These are phyloP conservation scores for Knipowitschia caucasica DNA, from an alignment of 2,797 vertebrate species.

Conservation along the genomic window DNA sequence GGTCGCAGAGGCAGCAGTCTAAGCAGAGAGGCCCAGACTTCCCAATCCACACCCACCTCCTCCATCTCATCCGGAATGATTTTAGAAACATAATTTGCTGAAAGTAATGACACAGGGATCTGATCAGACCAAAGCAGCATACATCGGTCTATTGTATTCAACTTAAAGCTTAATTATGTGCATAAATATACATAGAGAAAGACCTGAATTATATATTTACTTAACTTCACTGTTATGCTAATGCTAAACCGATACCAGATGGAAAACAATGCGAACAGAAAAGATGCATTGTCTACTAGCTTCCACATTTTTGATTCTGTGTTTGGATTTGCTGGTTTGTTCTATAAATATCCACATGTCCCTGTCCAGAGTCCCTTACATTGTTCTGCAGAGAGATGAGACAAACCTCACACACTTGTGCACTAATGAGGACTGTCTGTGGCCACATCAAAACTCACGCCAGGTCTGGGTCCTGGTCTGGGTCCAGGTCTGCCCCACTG, in stretches of 20 bases:
- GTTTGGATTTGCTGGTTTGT: slow-evolving; percentile 19
- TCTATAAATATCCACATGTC: slow-evolving; percentile 47
- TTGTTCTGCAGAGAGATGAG: slow-evolving; percentile 28
- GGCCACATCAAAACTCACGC: slow-evolving; percentile 40
- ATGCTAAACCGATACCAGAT: not conserved
- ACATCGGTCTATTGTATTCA: too few relatives aligned
- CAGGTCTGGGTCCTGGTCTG: slow-evolving; percentile 7
- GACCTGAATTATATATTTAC: too few relatives aligned
- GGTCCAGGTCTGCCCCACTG: not conserved
- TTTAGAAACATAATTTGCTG: too few relatives aligned
- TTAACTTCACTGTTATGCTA: too few relatives aligned
- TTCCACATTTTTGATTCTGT: not conserved
- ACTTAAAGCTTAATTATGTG: too few relatives aligned
- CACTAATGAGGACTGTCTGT: slow-evolving; percentile 48
- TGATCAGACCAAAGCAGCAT: too few relatives aligned
- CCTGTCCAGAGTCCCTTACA: slow-evolving; percentile 27
- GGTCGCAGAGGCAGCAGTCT: too few relatives aligned
- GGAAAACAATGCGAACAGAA: not conserved
- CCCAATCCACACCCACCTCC: too few relatives aligned
- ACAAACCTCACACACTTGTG: slow-evolving; percentile 14
- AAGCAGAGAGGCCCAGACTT: too few relatives aligned
- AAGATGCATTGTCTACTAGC: not conserved
- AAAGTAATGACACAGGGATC: too few relatives aligned
- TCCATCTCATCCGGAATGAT: too few relatives aligned
- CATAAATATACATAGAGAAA: too few relatives aligned